These are phyloP conservation scores for Tinea trinotella DNA, from an alignment of 2,888 invertebrate species.

Conservation along the genomic window DNA sequence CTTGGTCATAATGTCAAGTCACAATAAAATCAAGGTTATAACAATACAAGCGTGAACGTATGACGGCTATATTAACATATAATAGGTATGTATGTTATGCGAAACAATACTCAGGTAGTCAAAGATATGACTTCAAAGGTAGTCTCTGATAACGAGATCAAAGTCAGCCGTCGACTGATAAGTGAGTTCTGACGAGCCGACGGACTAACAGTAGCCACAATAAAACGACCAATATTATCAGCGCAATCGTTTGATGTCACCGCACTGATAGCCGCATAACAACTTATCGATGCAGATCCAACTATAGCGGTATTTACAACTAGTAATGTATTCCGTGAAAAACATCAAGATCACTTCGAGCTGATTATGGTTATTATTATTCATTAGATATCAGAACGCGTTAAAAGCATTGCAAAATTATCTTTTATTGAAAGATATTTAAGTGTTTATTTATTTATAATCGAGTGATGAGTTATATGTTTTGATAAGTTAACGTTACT, in stretches of 20 bases:
- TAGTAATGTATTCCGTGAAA: conserved; percentile 14
- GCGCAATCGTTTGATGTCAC: conserved; percentile 42
- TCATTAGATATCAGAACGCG: neutral
- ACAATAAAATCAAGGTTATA: no score
- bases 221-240: conserved; percentile 35
- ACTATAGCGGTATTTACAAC: conserved; percentile 13
- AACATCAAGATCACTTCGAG: neutral
- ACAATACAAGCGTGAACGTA: no score
- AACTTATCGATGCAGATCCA: conserved; percentile 12
- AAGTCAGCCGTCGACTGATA: conserved; percentile 43
- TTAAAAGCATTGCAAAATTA: conserved; percentile 7
- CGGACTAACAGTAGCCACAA: conserved; percentile 45
- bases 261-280: conserved; percentile 31
- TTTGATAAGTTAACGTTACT: neutral
- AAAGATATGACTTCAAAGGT: conserved; percentile 41
- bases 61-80: no score
- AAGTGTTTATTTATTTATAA: neutral
- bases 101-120: conserved; percentile 53
- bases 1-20: no score
- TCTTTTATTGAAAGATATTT: neutral
- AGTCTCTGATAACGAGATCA: conserved; percentile 40
- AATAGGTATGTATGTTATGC: neutral
- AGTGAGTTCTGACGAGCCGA: conserved; percentile 43
- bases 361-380: conserved; percentile 2
- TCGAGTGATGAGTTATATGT: neutral